phyloP scores from a whole-genome alignment of 2,113 vertebrate genomes.

The Hemibagrus wyckioides region DNA sequence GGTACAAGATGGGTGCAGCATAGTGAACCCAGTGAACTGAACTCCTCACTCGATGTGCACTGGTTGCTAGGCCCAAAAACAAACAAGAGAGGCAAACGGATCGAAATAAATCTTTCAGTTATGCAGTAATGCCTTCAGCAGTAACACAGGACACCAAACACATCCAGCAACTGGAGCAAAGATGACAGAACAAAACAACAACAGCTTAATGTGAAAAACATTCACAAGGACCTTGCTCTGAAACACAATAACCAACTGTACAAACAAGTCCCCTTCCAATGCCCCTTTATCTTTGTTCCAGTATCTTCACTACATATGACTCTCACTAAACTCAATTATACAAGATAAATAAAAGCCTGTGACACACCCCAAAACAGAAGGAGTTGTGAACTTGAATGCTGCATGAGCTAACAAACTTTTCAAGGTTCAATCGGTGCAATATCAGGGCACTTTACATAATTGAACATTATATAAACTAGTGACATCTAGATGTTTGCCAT shows the following conservation, averaged over 20 bases:
- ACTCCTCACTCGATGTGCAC: slow-evolving; percentile 20
- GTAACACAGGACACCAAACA: slow-evolving; percentile 62
- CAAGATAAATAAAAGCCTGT: slow-evolving; percentile 18
- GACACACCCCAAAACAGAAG: slow-evolving; percentile 17
- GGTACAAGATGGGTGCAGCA: slow-evolving; percentile 32
- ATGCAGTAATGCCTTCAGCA: slow-evolving; percentile 68
- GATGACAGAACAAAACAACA: slow-evolving; percentile 61
- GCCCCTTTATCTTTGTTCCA: slow-evolving; percentile 36
- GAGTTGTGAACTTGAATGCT: slow-evolving; percentile 41
- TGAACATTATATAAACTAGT: background rate
- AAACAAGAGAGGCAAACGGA: slow-evolving; percentile 32
- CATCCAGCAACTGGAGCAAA: slow-evolving; percentile 62
- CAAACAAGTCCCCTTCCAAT: slow-evolving; percentile 47
- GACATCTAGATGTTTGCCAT: background rate
- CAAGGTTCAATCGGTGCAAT: background rate
- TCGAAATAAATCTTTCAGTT: slow-evolving; percentile 62
- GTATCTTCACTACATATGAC: slow-evolving; percentile 44
- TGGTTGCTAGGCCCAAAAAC: slow-evolving; percentile 58
- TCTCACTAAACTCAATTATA: slow-evolving; percentile 50
- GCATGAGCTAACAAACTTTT: slow-evolving; percentile 13
- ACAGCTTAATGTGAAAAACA: slow-evolving; percentile 64
- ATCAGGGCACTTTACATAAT: background rate
- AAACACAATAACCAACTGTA: slow-evolving; percentile 60
- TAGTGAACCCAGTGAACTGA: slow-evolving; percentile 14
- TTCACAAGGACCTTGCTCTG: slow-evolving; percentile 46